Evolutionary conservation across 2,888 invertebrate species (phyloP).

Genomic region (Trichogramma evanescens): DNA sequence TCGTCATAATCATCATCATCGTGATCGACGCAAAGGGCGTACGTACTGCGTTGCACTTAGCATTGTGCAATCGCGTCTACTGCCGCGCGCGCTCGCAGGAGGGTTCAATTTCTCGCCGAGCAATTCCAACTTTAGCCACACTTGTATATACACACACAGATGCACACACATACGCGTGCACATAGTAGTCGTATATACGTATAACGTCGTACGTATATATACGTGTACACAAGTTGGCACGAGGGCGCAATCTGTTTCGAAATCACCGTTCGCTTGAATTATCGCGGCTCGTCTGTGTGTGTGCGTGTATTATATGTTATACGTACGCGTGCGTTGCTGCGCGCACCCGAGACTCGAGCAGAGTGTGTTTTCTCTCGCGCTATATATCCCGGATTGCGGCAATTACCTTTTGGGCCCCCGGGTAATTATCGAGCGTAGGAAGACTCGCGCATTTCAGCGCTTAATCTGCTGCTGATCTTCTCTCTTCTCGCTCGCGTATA

Average conservation of each 20-base stretch:
- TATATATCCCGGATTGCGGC: constrained; percentile 39
- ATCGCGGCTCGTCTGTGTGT: constrained; percentile 34
- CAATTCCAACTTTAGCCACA: background rate
- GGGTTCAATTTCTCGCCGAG: background rate
- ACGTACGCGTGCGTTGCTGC: constrained; percentile 34
- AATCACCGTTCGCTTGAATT: constrained; percentile 45
- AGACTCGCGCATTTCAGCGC: constrained; percentile 37
- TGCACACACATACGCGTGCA: background rate
- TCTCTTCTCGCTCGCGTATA: constrained; percentile 16
- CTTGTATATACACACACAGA: too few species aligned
- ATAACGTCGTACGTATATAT: constrained; percentile 29
- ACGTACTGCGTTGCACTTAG: constrained; percentile 5
- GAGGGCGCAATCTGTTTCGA: constrained; percentile 41
- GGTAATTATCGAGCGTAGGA: constrained; percentile 45
- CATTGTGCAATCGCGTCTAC: constrained; percentile 14
- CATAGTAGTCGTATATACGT: constrained; percentile 11
- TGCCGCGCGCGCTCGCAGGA: constrained; percentile 1
- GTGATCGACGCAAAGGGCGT: constrained; percentile 33
- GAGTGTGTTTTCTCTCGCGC: constrained; percentile 21
- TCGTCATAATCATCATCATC: constrained; percentile 42
- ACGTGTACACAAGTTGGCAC: constrained; percentile 29
- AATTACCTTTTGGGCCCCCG: constrained; percentile 36
- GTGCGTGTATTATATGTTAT: too few species aligned
- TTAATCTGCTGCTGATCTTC: constrained; percentile 42
- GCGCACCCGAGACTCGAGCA: background rate